Conservation (phyloP, 2,113 vertebrate genomes). For the Nothocercus julius region DNA sequence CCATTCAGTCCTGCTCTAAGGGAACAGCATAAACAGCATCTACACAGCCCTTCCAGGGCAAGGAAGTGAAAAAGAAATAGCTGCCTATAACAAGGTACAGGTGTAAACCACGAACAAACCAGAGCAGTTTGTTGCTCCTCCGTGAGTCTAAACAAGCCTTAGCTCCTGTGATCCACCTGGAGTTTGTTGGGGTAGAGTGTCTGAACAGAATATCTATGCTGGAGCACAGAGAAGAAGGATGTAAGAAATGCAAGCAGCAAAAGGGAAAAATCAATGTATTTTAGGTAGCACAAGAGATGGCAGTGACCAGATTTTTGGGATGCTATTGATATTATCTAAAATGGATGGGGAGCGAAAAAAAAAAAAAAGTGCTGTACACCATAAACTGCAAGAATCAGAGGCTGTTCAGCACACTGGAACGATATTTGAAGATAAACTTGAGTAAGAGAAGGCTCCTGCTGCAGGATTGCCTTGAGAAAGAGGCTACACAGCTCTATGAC, state of each 20-base stretch:
- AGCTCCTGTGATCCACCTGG: slow-evolving; percentile 6
- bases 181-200: background rate
- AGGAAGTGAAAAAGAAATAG: slow-evolving; percentile 6
- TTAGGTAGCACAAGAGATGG: background rate
- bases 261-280: background rate
- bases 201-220: background rate
- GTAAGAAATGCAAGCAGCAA: background rate
- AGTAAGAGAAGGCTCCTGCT: background rate
- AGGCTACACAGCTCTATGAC: background rate
- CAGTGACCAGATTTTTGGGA: background rate
- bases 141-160: slow-evolving; percentile 12
- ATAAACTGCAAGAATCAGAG: background rate
- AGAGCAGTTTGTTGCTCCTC: slow-evolving; percentile 24
- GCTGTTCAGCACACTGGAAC: background rate
- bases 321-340: background rate
- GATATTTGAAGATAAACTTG: background rate
- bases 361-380: background rate
- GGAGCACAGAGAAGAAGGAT: background rate
- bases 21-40: slow-evolving; percentile 31
- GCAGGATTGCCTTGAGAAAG: background rate
- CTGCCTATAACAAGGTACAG: background rate
- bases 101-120: background rate
- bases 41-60: slow-evolving; percentile 7
- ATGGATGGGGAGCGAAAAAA: background rate
- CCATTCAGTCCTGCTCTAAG: slow-evolving; percentile 11